phyloP scores from a whole-genome alignment of 2,113 vertebrate species.

The Suncus etruscus region DNA sequence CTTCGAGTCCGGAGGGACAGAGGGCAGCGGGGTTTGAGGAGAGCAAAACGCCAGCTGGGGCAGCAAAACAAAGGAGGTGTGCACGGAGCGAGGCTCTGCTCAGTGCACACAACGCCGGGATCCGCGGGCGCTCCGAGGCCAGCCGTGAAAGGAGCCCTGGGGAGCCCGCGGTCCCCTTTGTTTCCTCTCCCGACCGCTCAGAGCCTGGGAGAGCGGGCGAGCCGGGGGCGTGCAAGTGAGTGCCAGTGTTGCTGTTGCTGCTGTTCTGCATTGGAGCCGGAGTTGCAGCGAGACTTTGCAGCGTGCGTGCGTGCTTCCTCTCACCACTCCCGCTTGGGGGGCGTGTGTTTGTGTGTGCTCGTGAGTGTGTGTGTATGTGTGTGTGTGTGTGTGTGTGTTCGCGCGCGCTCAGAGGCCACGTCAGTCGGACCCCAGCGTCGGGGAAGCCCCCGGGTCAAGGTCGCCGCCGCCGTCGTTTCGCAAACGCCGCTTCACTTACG shows the following conservation, averaged over 20 bases:
- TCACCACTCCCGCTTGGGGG: neutral
- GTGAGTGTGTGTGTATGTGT: no score
- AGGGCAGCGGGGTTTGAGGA: no score
- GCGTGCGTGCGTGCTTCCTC: neutral
- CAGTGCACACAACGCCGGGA: no score
- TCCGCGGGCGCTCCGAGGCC: slow-evolving; percentile 10
- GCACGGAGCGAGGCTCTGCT: slow-evolving; percentile 60
- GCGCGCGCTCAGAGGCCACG: neutral
- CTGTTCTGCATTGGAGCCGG: neutral
- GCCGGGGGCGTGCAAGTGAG: neutral
- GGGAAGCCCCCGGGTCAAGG: neutral
- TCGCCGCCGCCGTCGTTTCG: neutral
- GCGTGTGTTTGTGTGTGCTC: no score
- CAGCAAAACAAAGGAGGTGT: slow-evolving; percentile 76
- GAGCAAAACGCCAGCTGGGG: slow-evolving; percentile 13
- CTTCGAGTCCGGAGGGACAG: no score
- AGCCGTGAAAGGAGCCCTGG: neutral
- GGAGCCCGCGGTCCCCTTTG: slow-evolving; percentile 62
- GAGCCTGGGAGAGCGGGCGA: neutral
- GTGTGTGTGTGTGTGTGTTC: no score
- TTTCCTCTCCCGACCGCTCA: slow-evolving; percentile 38
- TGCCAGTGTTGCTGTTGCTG: neutral
- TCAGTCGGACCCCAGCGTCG: neutral
- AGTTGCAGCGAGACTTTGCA: slow-evolving; percentile 64
- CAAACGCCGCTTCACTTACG: slow-evolving; percentile 85